Base-by-base conservation (phyloP, 2,113 vertebrate genomes). In the Rhagologus leucostigma region DNA sequence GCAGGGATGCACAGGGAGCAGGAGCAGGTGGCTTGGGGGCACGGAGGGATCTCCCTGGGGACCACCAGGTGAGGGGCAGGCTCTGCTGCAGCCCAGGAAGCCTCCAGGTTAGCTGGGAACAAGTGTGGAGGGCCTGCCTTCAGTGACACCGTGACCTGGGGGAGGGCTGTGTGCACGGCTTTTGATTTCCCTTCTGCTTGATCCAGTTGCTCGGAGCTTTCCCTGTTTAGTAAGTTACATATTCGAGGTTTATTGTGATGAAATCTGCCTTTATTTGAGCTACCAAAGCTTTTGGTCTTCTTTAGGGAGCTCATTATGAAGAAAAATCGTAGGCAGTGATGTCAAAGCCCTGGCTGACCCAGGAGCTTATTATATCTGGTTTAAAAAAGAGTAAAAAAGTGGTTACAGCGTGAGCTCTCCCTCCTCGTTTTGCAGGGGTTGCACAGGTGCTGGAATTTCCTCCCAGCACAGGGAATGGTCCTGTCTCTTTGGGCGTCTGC, bases 231-330 rank as follows among this genome's bases (percentile, higher is more conserved):
- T 70, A 78, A 71, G 73, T 78, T 91, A 44, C 44, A 17, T 35
- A 68, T 71, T 91, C 1, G 1, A 87, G 69, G 77, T 87, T 91
- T 89, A 63, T 82, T 87, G 82, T 79, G 87, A 64, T 71, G 78
- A 82, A 81, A 82, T 52, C 84, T 87, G 81, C 47, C 81, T 78
- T 94, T 93, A 46, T 95, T 91, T 79, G 81, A 96, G 81, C 82
- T 95, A 32, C 24, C 56, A 87, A 84, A 70, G 73, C 73, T 89
- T 89, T 87, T 94, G 77, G 84, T 95, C 90, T 79, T 91, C 90
- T 95, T 95, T n/a, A 89, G 92, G 84, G 92, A 94, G 65, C 96
- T 95, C 78, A 93, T 95, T 91, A 94, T 89, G 77, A 56, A 82
- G 92, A 93, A 67, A 52, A 87, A 84, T 75, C 13, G 7, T 21